Conservation (phyloP, 2,797 vertebrate species). For the Eulemur rubriventer region DNA sequence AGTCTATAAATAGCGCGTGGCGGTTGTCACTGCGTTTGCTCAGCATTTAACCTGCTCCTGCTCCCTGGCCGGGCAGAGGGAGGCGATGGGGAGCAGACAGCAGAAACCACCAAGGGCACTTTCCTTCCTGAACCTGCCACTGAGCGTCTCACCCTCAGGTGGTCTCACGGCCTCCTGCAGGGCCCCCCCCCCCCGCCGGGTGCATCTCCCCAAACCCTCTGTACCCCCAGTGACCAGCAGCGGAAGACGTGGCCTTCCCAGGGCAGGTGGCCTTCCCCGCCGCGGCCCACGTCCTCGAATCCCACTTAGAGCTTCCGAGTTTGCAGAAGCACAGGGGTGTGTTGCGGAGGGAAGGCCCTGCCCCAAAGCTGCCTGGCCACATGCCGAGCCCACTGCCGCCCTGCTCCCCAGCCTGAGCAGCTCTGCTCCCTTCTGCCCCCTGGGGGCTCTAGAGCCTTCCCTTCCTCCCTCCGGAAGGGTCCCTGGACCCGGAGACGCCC, state of each 20-base stretch:
- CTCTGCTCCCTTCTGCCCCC: not conserved
- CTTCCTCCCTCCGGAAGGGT: not conserved
- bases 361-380: not conserved
- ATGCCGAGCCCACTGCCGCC: not conserved
- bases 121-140: fast-evolving
- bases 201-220: fast-evolving
- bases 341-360: too few species aligned
- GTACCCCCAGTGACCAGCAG: fast-evolving
- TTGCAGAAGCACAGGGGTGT: not conserved
- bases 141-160: fast-evolving
- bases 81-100: too few species aligned
- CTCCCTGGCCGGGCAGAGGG: fast-evolving
- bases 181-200: fast-evolving
- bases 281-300: fast-evolving
- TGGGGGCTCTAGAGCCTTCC: not conserved
- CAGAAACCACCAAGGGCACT: fast-evolving
- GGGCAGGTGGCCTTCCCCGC: fast-evolving
- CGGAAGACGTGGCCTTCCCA: not conserved
- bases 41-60: not conserved
- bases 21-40: not conserved
- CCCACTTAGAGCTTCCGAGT: not conserved
- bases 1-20: conserved; percentile 53
- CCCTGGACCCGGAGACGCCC: too few species aligned
- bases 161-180: not conserved
- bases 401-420: not conserved